A percentile compares a stretch with the other conserved stretches of the same genome.
These are phyloP conservation scores for Zelostemma sp. DNA, from an alignment of 1,140 invertebrate genomes.

Conservation along the genomic window DNA sequence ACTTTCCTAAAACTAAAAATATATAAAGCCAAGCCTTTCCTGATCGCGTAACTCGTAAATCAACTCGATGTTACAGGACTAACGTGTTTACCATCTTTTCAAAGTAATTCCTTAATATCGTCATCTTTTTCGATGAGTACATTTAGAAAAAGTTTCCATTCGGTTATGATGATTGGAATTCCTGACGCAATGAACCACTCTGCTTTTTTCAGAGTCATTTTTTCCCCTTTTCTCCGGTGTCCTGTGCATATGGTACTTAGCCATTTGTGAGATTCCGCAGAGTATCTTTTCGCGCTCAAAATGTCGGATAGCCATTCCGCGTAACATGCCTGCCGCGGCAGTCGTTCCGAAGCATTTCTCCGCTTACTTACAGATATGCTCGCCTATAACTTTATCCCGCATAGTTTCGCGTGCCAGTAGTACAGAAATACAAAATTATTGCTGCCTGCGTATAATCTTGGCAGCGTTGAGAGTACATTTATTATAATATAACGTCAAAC, in stretches of 20 bases:
- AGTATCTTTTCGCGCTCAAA: conserved; percentile 19
- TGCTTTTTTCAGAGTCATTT: conserved; percentile 6
- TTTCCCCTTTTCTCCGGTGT: conserved; percentile 7
- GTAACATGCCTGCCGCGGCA: conserved; percentile 30
- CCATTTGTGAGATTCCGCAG: conserved; percentile 35
- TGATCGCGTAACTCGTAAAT: too few species aligned
- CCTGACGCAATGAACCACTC: conserved; percentile 11
- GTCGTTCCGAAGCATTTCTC: conserved; percentile 32
- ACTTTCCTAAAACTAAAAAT: too few species aligned
- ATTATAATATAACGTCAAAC: too few species aligned
- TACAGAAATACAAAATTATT: conserved; percentile 21
- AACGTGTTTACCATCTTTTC: too few species aligned
- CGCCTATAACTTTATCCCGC: conserved; percentile 20
- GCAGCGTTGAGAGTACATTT: too few species aligned
- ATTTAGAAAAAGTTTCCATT: conserved; percentile 17
- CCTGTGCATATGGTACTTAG: conserved; percentile 24
- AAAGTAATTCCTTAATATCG: too few species aligned
- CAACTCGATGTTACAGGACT: too few species aligned
- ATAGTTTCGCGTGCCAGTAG: conserved; percentile 25
- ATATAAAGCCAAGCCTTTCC: too few species aligned
- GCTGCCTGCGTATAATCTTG: conserved; percentile 8
- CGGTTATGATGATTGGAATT: conserved; percentile 23
- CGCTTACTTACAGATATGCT: conserved; percentile 27
- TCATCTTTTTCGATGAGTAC: too few species aligned
- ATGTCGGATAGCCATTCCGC: conserved; percentile 37